Evolutionary conservation across 2,888 invertebrate species (phyloP), one percentile per base, ranked within the genome.

Genomic region (Stratiomys singularior): DNA sequence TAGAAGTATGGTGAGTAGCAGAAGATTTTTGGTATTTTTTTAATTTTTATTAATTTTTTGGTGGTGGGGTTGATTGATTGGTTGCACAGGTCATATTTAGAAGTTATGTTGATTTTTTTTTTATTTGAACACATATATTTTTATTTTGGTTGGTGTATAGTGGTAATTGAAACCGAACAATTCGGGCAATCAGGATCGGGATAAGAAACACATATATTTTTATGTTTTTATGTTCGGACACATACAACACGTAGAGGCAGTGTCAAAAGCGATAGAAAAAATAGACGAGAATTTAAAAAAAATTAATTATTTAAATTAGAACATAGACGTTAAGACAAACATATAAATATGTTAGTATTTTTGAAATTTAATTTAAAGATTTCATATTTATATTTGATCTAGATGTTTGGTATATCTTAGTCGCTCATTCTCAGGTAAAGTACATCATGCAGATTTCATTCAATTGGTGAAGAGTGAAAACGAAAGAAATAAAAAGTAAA

Each of bases 221-320:
- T 18, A 13, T 64, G 25, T 11, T 64, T 64, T 64, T 2, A 28
- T 64, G 21, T n/a, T 37, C 5, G 28, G n/a, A 64, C 64, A 64
- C 64, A 67, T 11, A 67, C 37, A 67, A 25, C n/a, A 67, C 37
- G 67, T 67, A 77, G 79, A 52, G 78, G 63, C 82, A 78, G 81
- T 79, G 77, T 77, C 76, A 79, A 76, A 76, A 74, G 64, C 64
- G 28, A 64, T 9, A 30, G 64, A 18, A n/a, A 30, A 15, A 64
- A 23, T 1, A 30, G 15, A n/a, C 1, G 64, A 64, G 11, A 15
- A 30, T 3, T 23, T 27, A 28, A 64, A 64, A 64, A 64, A 64
- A 64, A n/a, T n/a, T n/a, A n/a, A n/a, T n/a, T n/a, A n/a, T 18
- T 18, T 18, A 60, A 60, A 60, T 11, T 18, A 21, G 21, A 25